Percentiles rank a stretch among this genome's conserved stretches.
phyloP scores from a whole-genome alignment of 1,140 invertebrate species.

The Aphelenchoides avenae region DNA sequence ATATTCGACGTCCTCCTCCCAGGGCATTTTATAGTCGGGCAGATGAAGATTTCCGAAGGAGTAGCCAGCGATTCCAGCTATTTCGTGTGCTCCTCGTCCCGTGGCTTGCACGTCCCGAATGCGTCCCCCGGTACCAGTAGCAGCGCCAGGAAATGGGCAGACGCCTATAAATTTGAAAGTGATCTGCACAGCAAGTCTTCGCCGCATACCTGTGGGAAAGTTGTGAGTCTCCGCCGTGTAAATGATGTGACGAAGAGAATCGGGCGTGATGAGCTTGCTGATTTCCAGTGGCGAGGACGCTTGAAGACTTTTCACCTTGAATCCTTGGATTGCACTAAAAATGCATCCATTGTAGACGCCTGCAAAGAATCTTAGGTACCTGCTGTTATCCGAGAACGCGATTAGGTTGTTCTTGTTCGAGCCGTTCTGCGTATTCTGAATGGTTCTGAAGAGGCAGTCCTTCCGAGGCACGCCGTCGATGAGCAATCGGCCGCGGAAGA shows the following conservation, averaged over 20 bases:
- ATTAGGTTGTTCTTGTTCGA: slow-evolving; percentile 92
- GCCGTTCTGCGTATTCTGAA: slow-evolving; percentile 77
- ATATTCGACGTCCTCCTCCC: slow-evolving; percentile 72
- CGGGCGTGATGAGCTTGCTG: neutral
- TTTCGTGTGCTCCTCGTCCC: slow-evolving; percentile 78
- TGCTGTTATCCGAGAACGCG: slow-evolving; percentile 94
- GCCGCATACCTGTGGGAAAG: slow-evolving; percentile 84
- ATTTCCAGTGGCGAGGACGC: slow-evolving; percentile 66
- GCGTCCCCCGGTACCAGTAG: slow-evolving; percentile 89
- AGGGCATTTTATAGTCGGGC: slow-evolving; percentile 77
- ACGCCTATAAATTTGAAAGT: slow-evolving; percentile 59
- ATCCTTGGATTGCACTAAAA: slow-evolving; percentile 82
- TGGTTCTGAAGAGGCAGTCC: slow-evolving; percentile 83
- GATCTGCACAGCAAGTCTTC: neutral
- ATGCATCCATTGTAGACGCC: slow-evolving; percentile 14
- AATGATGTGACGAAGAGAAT: slow-evolving; percentile 80
- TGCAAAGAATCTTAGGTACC: slow-evolving; percentile 62
- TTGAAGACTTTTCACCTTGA: slow-evolving; percentile 67
- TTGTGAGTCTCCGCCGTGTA: slow-evolving; percentile 98
- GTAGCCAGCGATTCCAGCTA: slow-evolving; percentile 89
- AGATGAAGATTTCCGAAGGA: slow-evolving; percentile 85
- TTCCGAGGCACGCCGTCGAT: slow-evolving; percentile 75
- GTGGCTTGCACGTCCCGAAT: slow-evolving; percentile 87
- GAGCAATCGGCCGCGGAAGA: slow-evolving; percentile 75
- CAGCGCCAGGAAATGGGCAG: slow-evolving; percentile 76